A percentile compares a stretch with the other conserved stretches of the same genome.
These are phyloP conservation scores for Eupithecia pulchellata DNA, from an alignment of 2,888 invertebrate species.

Conservation along the genomic window DNA sequence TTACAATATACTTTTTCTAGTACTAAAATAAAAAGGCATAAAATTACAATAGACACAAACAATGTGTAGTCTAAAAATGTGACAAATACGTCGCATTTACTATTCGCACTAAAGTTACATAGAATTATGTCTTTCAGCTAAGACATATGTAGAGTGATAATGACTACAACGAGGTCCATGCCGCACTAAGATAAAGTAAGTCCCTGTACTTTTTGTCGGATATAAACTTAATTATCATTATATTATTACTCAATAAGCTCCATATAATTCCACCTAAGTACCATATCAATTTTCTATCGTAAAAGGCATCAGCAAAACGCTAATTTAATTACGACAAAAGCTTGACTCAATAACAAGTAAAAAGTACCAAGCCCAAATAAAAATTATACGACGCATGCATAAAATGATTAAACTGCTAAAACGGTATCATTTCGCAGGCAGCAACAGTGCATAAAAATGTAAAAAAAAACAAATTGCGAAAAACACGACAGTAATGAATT, in stretches of 20 bases:
- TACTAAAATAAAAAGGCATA: too few relatives aligned
- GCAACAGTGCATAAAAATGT: constrained; percentile 60
- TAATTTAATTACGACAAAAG: constrained; percentile 34
- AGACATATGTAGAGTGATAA: too few relatives aligned
- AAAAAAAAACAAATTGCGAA: constrained; percentile 67
- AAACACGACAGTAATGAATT: constrained; percentile 81
- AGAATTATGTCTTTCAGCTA: too few relatives aligned
- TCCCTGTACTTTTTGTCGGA: too few relatives aligned
- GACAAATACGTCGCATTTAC: too few relatives aligned
- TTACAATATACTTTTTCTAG: too few relatives aligned
- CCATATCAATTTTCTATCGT: constrained; percentile 7
- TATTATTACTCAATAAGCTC: neutral
- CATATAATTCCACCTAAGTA: neutral
- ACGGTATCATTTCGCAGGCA: constrained; percentile 67
- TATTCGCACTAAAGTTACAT: too few relatives aligned
- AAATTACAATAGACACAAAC: too few relatives aligned
- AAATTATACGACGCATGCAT: constrained; percentile 58
- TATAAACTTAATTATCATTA: too few relatives aligned
- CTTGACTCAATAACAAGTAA: constrained; percentile 26
- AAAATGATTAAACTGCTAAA: constrained; percentile 76
- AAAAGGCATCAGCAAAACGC: constrained; percentile 23
- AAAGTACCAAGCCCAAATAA: constrained; percentile 35
- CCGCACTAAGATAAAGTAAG: too few relatives aligned
- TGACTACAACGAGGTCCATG: too few relatives aligned
- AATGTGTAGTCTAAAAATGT: too few relatives aligned